A percentile compares a stretch with the other conserved stretches of the same genome.
Evolutionary conservation across 1,140 invertebrate genomes (phyloP).

Genomic region (Galleria mellonella): DNA sequence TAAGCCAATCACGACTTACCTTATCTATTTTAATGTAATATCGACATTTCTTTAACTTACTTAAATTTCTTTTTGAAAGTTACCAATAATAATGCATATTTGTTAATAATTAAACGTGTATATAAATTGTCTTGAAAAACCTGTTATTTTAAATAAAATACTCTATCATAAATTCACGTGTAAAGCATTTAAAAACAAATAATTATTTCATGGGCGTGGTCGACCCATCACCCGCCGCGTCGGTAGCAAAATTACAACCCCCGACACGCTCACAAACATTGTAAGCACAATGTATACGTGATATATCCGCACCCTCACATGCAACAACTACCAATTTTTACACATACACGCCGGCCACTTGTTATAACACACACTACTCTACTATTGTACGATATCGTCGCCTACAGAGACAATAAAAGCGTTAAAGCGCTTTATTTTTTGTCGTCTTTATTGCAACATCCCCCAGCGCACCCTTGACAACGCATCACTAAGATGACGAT

Average conservation of each 20-base stretch:
- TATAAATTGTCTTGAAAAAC: too few species aligned
- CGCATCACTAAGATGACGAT: slow-evolving; percentile 28
- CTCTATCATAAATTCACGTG: too few species aligned
- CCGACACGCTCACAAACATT: slow-evolving; percentile 20
- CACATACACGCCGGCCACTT: slow-evolving; percentile 26
- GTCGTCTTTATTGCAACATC: slow-evolving; percentile 43
- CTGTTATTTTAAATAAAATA: too few species aligned
- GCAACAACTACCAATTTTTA: slow-evolving; percentile 5
- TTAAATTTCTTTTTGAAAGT: too few species aligned
- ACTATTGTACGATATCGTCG: slow-evolving; percentile 30
- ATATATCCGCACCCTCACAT: slow-evolving; percentile 13
- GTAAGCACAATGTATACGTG: slow-evolving; percentile 6
- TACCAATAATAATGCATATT: too few species aligned
- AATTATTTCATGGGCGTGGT: slow-evolving; percentile 50
- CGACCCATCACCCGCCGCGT: slow-evolving; percentile 34
- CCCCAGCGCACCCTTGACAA: slow-evolving; percentile 26
- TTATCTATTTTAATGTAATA: too few species aligned
- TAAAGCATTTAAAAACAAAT: slow-evolving; percentile 25
- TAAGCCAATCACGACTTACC: too few species aligned
- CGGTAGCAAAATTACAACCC: slow-evolving; percentile 33
- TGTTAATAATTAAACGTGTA: too few species aligned
- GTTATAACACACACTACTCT: slow-evolving; percentile 20
- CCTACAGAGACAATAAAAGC: slow-evolving; percentile 49
- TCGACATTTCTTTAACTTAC: too few species aligned
- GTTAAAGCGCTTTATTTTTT: slow-evolving; percentile 68